Conservation (phyloP, 1,140 invertebrate species). For the Papilio xuthus region DNA sequence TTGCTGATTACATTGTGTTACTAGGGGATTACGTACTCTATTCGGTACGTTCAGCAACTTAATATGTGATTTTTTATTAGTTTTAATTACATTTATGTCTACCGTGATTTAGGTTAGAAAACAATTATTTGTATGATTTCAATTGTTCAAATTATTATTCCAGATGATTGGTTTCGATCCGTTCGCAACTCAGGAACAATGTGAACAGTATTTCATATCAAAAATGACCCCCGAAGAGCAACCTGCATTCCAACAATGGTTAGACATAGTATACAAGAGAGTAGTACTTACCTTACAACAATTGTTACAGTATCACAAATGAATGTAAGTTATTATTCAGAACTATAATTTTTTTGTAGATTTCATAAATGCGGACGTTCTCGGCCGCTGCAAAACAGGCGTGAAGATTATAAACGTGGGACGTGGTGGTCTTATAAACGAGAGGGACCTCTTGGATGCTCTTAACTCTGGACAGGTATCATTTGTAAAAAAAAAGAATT, state of each 20-base stretch:
- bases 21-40: neutral
- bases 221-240: conserved; percentile 91
- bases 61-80: conserved; percentile 39
- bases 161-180: conserved; percentile 97
- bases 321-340: neutral
- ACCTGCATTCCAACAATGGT: conserved; percentile 97
- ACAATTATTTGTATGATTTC: no score
- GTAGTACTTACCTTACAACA: neutral
- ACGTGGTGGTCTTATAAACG: conserved; percentile 96
- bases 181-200: conserved; percentile 89
- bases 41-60: conserved; percentile 2
- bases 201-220: conserved; percentile 88
- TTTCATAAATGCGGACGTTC: conserved; percentile 90
- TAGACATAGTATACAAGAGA: conserved; percentile 87
- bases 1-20: neutral
- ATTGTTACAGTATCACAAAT: neutral
- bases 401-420: conserved; percentile 97
- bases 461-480: conserved; percentile 85
- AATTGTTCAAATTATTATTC: neutral
- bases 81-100: no score
- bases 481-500: neutral
- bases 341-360: conserved; percentile 82
- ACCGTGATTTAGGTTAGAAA: no score
- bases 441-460: conserved; percentile 87
- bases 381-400: conserved; percentile 93